Conservation (phyloP, 2,797 vertebrate genomes). For the Artibeus lituratus region DNA sequence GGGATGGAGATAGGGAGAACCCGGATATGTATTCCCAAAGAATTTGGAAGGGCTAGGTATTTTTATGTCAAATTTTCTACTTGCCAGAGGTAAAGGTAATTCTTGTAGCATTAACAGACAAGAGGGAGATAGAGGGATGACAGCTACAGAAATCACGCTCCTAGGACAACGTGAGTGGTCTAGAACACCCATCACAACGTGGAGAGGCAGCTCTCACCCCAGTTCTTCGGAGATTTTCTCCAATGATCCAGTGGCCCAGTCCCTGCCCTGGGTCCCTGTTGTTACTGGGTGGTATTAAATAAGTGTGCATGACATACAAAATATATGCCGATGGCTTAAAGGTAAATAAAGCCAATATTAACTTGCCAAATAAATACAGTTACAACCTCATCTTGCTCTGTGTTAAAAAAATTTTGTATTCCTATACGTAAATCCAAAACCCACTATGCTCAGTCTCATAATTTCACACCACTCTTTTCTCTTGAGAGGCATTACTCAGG, state of each 20-base stretch:
- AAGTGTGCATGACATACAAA: not conserved
- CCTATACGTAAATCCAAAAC: slow-evolving; percentile 49
- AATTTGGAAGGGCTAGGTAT: not conserved
- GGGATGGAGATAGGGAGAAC: not conserved
- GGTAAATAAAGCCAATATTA: not conserved
- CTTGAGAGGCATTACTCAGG: slow-evolving; percentile 54
- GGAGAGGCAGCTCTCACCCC: not conserved
- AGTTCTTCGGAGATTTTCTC: not conserved
- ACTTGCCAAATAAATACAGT: slow-evolving; percentile 31
- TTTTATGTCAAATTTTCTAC: not conserved
- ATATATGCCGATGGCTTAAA: not conserved
- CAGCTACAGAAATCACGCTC: not conserved
- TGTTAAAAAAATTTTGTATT: slow-evolving; percentile 41
- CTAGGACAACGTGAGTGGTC: not conserved
- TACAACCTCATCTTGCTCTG: slow-evolving; percentile 40
- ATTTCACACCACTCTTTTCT: slow-evolving; percentile 59
- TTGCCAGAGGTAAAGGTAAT: not conserved
- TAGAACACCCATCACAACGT: not conserved
- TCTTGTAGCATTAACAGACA: not conserved
- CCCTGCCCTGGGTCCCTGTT: not conserved
- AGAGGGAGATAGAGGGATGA: not conserved
- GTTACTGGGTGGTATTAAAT: not conserved
- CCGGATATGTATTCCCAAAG: not conserved
- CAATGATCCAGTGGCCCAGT: not conserved
- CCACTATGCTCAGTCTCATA: not conserved